Evolutionary conservation across 1,140 invertebrate genomes (phyloP), one percentile per base, ranked within the genome.

Genomic region (Bombus fervidus): DNA sequence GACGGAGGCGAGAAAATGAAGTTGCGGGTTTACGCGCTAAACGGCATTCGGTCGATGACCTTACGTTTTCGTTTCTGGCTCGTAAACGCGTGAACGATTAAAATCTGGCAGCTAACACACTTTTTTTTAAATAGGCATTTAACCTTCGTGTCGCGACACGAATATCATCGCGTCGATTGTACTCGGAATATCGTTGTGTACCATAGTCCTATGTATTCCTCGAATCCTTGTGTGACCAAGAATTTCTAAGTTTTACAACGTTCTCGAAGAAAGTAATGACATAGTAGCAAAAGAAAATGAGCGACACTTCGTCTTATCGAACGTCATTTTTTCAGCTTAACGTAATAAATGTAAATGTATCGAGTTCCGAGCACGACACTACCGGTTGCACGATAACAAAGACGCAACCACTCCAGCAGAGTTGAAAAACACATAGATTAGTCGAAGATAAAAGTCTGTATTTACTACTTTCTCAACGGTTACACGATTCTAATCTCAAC

Each of bases 281-380:
- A 25, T 8, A 25, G 1, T 34, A 10, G 15, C 0, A 15, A 31
- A 22, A 3, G 18, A 25, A 34, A 43, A 8, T 39, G 34, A 37
- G 47, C 25, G 22, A 34, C 57, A 31, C 41, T 68, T 64, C 18
- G 31, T 13, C 72, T 83, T 83, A 83, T 69, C 81, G 72, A 62
- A 6, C 3, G 34, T 34, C 9, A n/a, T 83, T 83, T 75, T 68
- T 69, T 15, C 73, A 76, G 34, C 71, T 68, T 41, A 41, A 18
- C 25, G 25, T 41, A 53, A 68, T 76, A 53, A 75, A 76, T 41
- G 64, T 31, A 68, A 64, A 41, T 41, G 62, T 25, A 37, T 47
- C 57, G 31, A n/a, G 72, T 64, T 64, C 25, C 41, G 22, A 53
- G 43, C 25, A 37, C 39, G 81, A 34, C 18, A 64, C 80, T 53